These are phyloP conservation scores for Venustaconcha ellipsiformis DNA, from an alignment of 1,140 invertebrate species.

Conservation along the genomic window DNA sequence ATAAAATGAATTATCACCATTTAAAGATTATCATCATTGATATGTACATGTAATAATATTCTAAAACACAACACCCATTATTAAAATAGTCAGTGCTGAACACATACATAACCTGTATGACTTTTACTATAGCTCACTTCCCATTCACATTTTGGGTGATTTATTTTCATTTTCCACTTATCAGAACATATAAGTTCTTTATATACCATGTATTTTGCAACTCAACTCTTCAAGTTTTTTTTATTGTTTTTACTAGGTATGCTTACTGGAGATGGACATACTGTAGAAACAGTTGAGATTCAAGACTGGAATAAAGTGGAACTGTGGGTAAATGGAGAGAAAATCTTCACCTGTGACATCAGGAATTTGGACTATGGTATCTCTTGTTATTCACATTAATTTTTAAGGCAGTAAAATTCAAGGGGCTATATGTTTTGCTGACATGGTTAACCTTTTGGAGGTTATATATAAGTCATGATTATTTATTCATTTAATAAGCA, in stretches of 20 bases:
- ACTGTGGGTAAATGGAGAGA: constrained; percentile 56
- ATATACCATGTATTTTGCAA: background rate
- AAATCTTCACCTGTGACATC: constrained; percentile 54
- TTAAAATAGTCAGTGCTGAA: background rate
- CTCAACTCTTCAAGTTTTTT: background rate
- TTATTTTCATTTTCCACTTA: background rate
- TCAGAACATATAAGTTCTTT: background rate
- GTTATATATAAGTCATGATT: background rate
- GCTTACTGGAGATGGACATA: constrained; percentile 42
- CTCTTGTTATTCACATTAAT: constrained; percentile 6
- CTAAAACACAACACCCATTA: background rate
- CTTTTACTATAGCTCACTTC: background rate
- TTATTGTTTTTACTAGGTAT: constrained; percentile 36
- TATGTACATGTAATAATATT: too few relatives aligned
- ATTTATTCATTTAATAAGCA: background rate
- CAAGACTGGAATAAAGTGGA: constrained; percentile 53
- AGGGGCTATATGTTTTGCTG: background rate
- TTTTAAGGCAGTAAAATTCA: background rate
- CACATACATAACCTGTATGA: background rate
- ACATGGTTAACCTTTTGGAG: background rate
- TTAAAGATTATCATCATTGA: too few relatives aligned
- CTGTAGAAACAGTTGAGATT: constrained; percentile 32
- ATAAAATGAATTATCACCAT: too few relatives aligned
- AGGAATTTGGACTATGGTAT: constrained; percentile 57
- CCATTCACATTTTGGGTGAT: background rate